phyloP scores from a whole-genome alignment of 1,140 invertebrate species.

The Cephus cinctus region DNA sequence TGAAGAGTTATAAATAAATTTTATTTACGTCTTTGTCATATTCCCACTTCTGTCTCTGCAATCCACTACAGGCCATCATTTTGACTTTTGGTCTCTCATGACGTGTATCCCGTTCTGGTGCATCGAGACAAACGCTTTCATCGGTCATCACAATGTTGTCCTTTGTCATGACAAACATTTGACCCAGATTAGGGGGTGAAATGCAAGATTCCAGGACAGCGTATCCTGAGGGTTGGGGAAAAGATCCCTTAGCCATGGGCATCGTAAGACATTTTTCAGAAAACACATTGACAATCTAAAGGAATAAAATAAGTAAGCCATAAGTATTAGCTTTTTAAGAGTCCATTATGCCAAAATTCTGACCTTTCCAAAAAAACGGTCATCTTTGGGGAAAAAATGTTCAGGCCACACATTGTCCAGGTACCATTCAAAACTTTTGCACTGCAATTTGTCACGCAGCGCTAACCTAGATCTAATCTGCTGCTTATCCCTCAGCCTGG shows the following conservation, averaged over 20 bases:
- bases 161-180: constrained; percentile 74
- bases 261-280: constrained; percentile 62
- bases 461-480: constrained; percentile 71
- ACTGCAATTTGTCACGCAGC: constrained; percentile 76
- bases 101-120: constrained; percentile 56
- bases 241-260: constrained; percentile 59
- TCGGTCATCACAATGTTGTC: constrained; percentile 70
- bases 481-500: constrained; percentile 62
- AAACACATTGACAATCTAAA: constrained; percentile 55
- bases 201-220: constrained; percentile 60
- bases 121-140: constrained; percentile 72
- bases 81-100: constrained; percentile 60
- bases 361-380: constrained; percentile 77
- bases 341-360: constrained; percentile 6
- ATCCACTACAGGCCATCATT: constrained; percentile 66
- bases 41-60: constrained; percentile 64
- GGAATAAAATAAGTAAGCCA: constrained; percentile 10
- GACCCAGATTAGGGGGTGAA: constrained; percentile 56
- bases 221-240: constrained; percentile 64
- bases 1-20: not conserved
- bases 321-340: not conserved
- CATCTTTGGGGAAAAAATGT: constrained; percentile 84
- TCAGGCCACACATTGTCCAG: constrained; percentile 88
- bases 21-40: constrained; percentile 56
- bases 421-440: constrained; percentile 94